Conservation (phyloP, 2,113 vertebrate species). For the Oenanthe oenanthe region DNA sequence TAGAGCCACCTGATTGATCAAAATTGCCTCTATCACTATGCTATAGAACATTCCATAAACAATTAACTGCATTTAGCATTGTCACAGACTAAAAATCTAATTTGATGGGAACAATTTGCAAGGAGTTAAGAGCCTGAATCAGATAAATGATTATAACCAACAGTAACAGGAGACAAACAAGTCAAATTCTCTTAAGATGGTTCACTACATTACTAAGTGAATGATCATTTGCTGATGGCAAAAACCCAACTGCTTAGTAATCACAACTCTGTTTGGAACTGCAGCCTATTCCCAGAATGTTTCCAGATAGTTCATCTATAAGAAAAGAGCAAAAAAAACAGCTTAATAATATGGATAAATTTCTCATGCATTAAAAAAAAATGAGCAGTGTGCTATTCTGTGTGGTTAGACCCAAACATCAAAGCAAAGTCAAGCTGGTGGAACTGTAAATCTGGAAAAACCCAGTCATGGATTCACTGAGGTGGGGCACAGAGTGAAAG, state of each 20-base stretch:
- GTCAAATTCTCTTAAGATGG: neutral
- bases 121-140: conserved; percentile 27
- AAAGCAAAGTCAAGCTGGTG: neutral
- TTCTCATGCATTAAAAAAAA: neutral
- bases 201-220: neutral
- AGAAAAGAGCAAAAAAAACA: neutral
- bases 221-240: neutral
- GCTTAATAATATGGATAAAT: rapidly evolving
- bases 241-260: neutral
- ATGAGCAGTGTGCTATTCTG: neutral
- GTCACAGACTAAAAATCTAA: conserved; percentile 23
- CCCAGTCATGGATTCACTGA: neutral
- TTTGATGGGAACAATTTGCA: conserved; percentile 10
- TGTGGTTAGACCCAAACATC: neutral
- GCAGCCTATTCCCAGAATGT: neutral
- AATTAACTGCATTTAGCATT: conserved; percentile 19
- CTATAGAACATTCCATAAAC: neutral
- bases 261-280: neutral
- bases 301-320: neutral
- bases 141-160: neutral
- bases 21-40: neutral
- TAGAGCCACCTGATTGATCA: neutral
- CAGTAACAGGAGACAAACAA: neutral
- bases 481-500: neutral
- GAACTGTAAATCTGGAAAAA: neutral